Percentiles rank a stretch among this genome's conserved stretches.
phyloP scores from a whole-genome alignment of 1,140 invertebrate species.

The Goniozus legneri region DNA sequence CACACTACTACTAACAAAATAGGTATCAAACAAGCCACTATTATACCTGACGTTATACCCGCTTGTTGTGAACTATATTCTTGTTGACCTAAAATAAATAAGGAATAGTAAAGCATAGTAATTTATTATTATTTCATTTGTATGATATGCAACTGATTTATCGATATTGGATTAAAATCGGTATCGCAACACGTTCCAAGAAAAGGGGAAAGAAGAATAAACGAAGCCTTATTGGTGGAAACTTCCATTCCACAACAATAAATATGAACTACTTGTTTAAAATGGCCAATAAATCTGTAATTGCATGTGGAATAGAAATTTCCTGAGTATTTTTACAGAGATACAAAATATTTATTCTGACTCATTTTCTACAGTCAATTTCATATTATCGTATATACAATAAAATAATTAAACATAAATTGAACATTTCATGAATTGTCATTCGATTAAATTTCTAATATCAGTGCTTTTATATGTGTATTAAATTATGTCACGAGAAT shows the following conservation, averaged over 20 bases:
- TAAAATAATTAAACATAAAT: constrained; percentile 3
- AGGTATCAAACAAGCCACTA: constrained; percentile 71
- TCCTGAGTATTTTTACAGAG: constrained; percentile 22
- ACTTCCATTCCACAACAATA: constrained; percentile 48
- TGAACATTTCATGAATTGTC: constrained; percentile 8
- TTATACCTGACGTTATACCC: constrained; percentile 72
- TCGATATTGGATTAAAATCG: too few relatives aligned
- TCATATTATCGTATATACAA: constrained; percentile 8
- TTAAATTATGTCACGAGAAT: too few relatives aligned
- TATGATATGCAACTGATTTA: neutral
- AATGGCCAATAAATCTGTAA: neutral
- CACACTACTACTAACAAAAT: constrained; percentile 70
- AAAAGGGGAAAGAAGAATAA: constrained; percentile 21
- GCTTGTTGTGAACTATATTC: constrained; percentile 74
- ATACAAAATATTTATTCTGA: constrained; percentile 35
- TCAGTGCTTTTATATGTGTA: too few relatives aligned
- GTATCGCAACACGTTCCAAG: too few relatives aligned
- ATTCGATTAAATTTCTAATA: too few relatives aligned
- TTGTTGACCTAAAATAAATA: constrained; percentile 66
- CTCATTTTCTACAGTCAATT: constrained; percentile 10
- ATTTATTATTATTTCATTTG: neutral
- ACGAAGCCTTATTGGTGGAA: constrained; percentile 37
- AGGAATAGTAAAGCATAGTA: neutral
- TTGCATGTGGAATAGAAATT: constrained; percentile 52
- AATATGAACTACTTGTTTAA: constrained; percentile 4